Conservation (phyloP, 2,797 vertebrate genomes). For the Pangasius sanitwongsei region DNA sequence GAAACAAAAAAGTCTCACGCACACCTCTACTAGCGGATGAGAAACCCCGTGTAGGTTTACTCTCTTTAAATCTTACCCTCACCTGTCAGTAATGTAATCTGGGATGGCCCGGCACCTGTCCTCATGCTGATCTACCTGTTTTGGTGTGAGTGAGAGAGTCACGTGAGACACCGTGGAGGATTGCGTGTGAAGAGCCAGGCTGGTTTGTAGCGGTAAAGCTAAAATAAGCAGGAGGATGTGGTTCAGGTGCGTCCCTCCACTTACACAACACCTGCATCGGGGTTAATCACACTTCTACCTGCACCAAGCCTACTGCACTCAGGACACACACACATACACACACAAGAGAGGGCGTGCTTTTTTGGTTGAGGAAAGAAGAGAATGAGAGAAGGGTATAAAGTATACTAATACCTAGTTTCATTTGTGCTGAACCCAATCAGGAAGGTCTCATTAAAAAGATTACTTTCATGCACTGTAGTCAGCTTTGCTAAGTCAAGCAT, state of each 20-base stretch:
- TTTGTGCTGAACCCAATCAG: constrained; percentile 11
- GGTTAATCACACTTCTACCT: constrained; percentile 69
- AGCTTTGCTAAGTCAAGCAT: background rate
- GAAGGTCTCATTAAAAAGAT: constrained; percentile 19
- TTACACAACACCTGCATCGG: constrained; percentile 76
- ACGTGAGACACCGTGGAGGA: constrained; percentile 54
- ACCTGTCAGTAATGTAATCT: background rate
- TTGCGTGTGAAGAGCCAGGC: constrained; percentile 73
- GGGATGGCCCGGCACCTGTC: constrained; percentile 2
- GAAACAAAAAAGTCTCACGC: background rate
- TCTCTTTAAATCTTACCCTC: background rate
- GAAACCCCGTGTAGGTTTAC: constrained; percentile 2
- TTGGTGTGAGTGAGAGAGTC: constrained; percentile 8
- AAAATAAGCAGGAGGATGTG: constrained; percentile 61
- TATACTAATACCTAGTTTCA: constrained; percentile 19
- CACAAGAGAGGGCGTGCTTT: constrained; percentile 19
- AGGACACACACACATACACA: constrained; percentile 22
- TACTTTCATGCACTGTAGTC: background rate
- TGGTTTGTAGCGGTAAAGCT: constrained; percentile 65
- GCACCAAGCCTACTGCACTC: constrained; percentile 41
- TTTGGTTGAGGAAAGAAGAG: constrained; percentile 7
- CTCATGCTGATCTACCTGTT: constrained; percentile 29
- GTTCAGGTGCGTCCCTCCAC: constrained; percentile 65
- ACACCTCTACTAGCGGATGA: background rate
- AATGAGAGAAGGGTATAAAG: constrained; percentile 15